A percentile compares a stretch with the other conserved stretches of the same genome.
Evolutionary conservation across 2,797 vertebrate species (phyloP).

Genomic region (Vultur gryphus): DNA sequence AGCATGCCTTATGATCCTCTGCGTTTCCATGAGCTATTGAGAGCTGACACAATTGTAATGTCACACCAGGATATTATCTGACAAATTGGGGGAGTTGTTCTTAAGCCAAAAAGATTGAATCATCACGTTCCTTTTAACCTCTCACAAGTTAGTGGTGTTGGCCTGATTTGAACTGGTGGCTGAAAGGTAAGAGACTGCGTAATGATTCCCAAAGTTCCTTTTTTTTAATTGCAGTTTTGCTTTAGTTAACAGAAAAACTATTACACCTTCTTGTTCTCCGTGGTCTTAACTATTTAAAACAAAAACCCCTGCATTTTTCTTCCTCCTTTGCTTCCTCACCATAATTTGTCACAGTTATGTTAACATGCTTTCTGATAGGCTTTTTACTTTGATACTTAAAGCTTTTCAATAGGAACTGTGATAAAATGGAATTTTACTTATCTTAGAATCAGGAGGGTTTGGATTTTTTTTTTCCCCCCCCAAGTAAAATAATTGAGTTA

Average conservation of each 20-base stretch:
- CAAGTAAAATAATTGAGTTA: background rate
- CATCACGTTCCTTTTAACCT: constrained; percentile 46
- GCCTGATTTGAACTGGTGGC: constrained; percentile 9
- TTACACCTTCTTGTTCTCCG: background rate
- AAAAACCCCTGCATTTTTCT: background rate
- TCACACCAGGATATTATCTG: constrained; percentile 20
- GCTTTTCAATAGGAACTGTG: background rate
- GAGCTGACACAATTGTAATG: constrained; percentile 39
- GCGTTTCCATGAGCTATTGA: constrained; percentile 25
- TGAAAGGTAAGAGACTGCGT: background rate
- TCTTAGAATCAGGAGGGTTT: background rate
- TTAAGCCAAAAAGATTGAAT: constrained; percentile 29
- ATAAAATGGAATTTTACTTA: background rate
- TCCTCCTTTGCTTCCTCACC: background rate
- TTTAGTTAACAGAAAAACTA: background rate
- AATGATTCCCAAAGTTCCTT: background rate
- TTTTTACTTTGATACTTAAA: background rate
- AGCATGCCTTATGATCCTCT: constrained; percentile 11
- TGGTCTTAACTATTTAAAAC: background rate
- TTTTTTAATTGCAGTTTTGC: background rate
- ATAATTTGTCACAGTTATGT: background rate
- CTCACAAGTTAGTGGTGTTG: background rate
- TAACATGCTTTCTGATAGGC: background rate
- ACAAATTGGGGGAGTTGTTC: background rate
- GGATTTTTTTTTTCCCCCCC: background rate